A percentile compares a stretch with the other conserved stretches of the same genome.
phyloP scores from a whole-genome alignment of 2,797 vertebrate genomes.

The Crocodylus rhombifer region DNA sequence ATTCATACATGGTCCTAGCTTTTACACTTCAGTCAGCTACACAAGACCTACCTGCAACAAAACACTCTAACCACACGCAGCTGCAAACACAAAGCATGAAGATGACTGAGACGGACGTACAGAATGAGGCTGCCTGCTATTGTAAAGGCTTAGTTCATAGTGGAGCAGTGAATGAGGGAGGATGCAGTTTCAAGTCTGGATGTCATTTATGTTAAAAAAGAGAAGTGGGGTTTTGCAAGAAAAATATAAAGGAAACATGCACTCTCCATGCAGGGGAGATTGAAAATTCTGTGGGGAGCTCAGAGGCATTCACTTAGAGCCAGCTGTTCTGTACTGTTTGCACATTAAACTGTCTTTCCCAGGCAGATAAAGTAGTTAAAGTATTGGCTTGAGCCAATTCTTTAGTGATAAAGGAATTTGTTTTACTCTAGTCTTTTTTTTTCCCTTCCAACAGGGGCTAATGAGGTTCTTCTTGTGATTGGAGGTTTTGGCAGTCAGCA shows the following conservation, averaged over 20 bases:
- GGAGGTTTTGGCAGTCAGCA: conserved; percentile 98
- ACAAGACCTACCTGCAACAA: too few relatives aligned
- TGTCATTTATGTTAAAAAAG: neutral
- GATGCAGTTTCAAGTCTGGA: neutral
- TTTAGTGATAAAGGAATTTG: neutral
- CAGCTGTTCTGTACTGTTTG: neutral
- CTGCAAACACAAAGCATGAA: too few relatives aligned
- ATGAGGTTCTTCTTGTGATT: conserved; percentile 96
- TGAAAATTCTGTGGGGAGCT: neutral
- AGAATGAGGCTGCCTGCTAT: neutral
- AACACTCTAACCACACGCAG: too few relatives aligned
- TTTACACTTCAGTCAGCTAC: too few relatives aligned
- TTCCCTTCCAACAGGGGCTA: conserved; percentile 88
- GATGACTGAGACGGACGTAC: too few relatives aligned
- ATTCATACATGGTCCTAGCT: too few relatives aligned
- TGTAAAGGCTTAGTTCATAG: neutral
- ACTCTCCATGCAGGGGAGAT: neutral
- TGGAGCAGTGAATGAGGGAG: neutral
- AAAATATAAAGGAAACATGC: neutral
- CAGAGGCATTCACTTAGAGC: neutral
- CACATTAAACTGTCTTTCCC: neutral
- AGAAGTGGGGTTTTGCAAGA: neutral
- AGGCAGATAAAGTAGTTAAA: neutral
- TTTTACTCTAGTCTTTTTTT: conserved; percentile 32
- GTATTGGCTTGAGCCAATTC: neutral